These are phyloP conservation scores for Lacanobia oleracea DNA, from an alignment of 2,888 invertebrate species.

Conservation along the genomic window DNA sequence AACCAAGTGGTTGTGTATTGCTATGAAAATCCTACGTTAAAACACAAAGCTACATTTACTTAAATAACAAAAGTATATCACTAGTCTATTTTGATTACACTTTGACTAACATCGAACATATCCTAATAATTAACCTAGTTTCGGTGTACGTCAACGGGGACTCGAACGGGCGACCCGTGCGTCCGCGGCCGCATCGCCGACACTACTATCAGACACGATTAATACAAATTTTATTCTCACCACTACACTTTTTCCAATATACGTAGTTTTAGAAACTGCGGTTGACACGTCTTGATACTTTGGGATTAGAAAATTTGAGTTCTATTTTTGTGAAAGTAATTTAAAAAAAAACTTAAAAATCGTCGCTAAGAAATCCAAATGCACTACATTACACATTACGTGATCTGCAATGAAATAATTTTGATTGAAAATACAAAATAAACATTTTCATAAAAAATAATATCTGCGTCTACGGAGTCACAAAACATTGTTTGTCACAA, in stretches of 20 bases:
- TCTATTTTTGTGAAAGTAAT: too few species aligned
- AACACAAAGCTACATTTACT: conserved; percentile 4
- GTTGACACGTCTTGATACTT: conserved; percentile 75
- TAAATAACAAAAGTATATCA: neutral
- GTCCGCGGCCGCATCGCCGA: conserved; percentile 73
- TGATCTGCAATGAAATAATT: neutral
- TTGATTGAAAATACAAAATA: neutral
- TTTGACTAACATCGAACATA: conserved; percentile 1
- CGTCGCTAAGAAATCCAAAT: neutral
- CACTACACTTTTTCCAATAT: conserved; percentile 79
- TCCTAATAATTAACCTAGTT: conserved; percentile 23
- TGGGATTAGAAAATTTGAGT: conserved; percentile 18
- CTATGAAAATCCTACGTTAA: conserved; percentile 10
- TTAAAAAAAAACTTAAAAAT: neutral
- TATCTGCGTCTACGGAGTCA: neutral
- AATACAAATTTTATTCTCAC: conserved; percentile 82
- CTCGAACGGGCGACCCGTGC: conserved; percentile 76
- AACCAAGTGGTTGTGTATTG: neutral
- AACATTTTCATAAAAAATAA: neutral
- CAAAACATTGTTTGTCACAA: neutral
- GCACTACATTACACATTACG: neutral
- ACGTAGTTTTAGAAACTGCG: conserved; percentile 68
- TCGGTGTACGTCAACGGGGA: conserved; percentile 49
- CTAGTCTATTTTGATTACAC: conserved; percentile 20
- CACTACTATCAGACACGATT: conserved; percentile 80